Evolutionary conservation across 2,113 vertebrate species (phyloP), one percentile per base, ranked within the genome.

Genomic region (Nyctibius bracteatus): DNA sequence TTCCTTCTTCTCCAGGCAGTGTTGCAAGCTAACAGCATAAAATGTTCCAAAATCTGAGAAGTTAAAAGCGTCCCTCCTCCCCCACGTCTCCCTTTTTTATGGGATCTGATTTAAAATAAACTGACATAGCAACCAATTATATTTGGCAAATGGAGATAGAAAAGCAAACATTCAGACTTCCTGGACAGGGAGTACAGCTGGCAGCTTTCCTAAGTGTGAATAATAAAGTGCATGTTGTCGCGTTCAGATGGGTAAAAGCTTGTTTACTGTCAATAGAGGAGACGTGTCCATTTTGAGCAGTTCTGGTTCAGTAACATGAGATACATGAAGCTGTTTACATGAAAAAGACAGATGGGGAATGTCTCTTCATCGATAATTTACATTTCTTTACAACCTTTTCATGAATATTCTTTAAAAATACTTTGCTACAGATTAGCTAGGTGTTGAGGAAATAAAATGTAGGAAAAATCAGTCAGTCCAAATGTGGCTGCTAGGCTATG

Each of bases 81-180:
- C 86, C 94, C 94, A 72, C 84, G 85, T 88, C 30, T 84, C 30
- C 74, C 72, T 94, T 88, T 97, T 96, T 97, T 97, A 97, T 96
- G 88, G 82, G 65, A 61, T 94, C 94, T 96, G 97, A 98, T 98
- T 96, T 97, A 97, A 98, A 98, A 97, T 97, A 97, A 97, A 98
- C 96, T 96, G 96, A 97, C 97, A 94, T 97, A 96, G 96, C 97
- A 98, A 98, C 97, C 97, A 97, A 98, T 98, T 97, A 95, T 94
- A 95, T 97, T 98, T 98, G 96, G 98, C 98, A 98, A 96, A 97
- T 89, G 96, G 89, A 97, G 93, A 97, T 95, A 90, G 92, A 97
- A 98, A 98, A 98, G 96, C 97, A 98, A 98, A 97, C 95, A 97
- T 94, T 97, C 96, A 94, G 96, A 97, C 97, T 98, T 98, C 98